These are phyloP conservation scores for Bradypus variegatus DNA, from an alignment of 2,797 vertebrate species.

Conservation along the genomic window DNA sequence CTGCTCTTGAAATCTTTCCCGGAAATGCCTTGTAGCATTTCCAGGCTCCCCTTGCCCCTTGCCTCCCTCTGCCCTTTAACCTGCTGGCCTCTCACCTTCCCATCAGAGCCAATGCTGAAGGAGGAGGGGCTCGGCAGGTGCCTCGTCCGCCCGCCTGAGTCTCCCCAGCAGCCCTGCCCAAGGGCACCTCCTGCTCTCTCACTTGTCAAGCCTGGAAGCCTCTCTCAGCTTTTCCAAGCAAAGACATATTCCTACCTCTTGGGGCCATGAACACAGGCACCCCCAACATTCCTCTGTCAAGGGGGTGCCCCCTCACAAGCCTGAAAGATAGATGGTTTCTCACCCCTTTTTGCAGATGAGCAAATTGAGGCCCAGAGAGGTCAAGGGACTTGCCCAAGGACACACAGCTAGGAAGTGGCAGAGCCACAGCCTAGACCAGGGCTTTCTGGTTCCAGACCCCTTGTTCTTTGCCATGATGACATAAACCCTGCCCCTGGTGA, in stretches of 20 bases:
- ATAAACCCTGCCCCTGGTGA: neutral
- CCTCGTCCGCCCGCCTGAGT: neutral
- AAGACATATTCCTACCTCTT: neutral
- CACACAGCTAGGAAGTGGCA: neutral
- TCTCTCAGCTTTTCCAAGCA: neutral
- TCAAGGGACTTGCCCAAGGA: neutral
- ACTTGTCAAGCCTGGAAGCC: too few relatives aligned
- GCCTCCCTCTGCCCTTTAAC: neutral
- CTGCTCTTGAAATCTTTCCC: too few relatives aligned
- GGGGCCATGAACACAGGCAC: neutral
- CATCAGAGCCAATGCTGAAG: fast-evolving
- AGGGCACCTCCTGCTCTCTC: neutral
- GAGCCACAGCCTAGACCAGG: neutral
- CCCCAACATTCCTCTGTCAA: too few relatives aligned
- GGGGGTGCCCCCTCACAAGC: neutral
- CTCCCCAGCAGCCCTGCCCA: neutral
- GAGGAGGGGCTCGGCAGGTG: neutral
- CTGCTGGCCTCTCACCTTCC: neutral
- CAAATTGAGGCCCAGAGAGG: neutral
- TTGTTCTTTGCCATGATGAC: fast-evolving
- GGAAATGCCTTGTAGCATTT: too few relatives aligned
- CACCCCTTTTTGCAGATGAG: fast-evolving
- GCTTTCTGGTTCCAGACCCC: neutral
- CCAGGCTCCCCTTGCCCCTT: neutral
- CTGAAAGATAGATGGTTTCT: neutral